These are phyloP conservation scores for Pagrus major DNA, from an alignment of 2,113 vertebrate species.

Conservation along the genomic window DNA sequence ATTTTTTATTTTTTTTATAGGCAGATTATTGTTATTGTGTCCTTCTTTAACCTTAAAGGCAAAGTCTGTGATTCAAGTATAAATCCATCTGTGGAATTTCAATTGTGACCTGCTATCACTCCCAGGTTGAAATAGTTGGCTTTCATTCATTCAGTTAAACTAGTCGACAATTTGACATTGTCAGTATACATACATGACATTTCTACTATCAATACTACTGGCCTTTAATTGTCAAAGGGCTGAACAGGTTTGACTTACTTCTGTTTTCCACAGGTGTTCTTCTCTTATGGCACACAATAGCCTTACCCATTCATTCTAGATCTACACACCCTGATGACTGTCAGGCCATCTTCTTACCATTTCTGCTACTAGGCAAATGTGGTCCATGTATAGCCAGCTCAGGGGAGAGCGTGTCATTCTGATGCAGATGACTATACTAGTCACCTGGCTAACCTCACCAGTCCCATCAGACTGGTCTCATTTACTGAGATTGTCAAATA, in stretches of 20 bases:
- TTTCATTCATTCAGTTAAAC: conserved; percentile 1
- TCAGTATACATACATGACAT: not conserved
- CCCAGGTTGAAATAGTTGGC: not conserved
- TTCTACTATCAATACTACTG: no score
- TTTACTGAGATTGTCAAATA: no score
- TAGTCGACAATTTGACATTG: not conserved
- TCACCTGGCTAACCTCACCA: conserved; percentile 13
- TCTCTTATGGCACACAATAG: not conserved
- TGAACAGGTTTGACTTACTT: not conserved
- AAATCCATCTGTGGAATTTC: not conserved
- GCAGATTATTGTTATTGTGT: not conserved
- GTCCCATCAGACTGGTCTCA: no score
- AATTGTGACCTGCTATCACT: not conserved
- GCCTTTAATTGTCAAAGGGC: no score
- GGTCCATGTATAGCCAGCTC: not conserved
- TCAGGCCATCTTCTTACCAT: conserved; percentile 7
- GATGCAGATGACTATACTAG: not conserved
- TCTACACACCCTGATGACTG: not conserved
- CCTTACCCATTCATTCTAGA: not conserved
- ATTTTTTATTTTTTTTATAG: not conserved
- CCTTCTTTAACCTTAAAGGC: conserved; percentile 15
- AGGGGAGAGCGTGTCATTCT: not conserved
- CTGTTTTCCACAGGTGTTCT: not conserved
- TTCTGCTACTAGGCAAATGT: not conserved
- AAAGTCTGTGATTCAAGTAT: not conserved